Evolutionary conservation across 2,113 vertebrate genomes (phyloP).

Genomic region (Ivindomyrus marchei): DNA sequence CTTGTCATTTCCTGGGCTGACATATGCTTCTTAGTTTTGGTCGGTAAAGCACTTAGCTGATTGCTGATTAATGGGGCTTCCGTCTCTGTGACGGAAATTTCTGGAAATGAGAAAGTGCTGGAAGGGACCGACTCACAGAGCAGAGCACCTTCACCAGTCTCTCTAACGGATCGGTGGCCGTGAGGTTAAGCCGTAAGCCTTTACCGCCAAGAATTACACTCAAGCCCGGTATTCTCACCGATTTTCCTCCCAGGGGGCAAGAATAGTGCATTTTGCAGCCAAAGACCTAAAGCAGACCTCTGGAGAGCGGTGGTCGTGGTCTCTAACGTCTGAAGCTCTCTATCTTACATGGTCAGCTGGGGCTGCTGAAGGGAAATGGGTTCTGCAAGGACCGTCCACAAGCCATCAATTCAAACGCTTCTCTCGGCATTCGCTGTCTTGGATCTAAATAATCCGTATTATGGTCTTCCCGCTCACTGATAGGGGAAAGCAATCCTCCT

Average conservation of each 20-base stretch:
- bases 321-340: conserved; percentile 25
- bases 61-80: background rate
- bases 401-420: conserved; percentile 29
- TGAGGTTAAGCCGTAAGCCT: background rate
- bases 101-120: conserved; percentile 17
- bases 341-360: conserved; percentile 27
- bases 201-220: background rate
- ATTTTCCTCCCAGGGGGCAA: background rate
- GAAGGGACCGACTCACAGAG: conserved; percentile 32
- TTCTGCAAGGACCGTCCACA: conserved; percentile 24
- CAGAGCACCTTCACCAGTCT: background rate
- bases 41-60: conserved; percentile 11
- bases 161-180: background rate
- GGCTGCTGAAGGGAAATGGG: conserved; percentile 27
- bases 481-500: conserved; percentile 29
- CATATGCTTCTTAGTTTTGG: background rate
- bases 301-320: conserved; percentile 14
- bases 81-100: conserved; percentile 2
- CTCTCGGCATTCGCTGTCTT: conserved; percentile 20
- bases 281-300: conserved; percentile 1
- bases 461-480: conserved; percentile 23
- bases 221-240: background rate
- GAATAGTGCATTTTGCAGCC: conserved; percentile 12
- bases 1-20: conserved; percentile 21
- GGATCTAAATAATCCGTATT: conserved; percentile 37